Conservation (phyloP, 1,140 invertebrate genomes). For the Drosophila sechellia region DNA sequence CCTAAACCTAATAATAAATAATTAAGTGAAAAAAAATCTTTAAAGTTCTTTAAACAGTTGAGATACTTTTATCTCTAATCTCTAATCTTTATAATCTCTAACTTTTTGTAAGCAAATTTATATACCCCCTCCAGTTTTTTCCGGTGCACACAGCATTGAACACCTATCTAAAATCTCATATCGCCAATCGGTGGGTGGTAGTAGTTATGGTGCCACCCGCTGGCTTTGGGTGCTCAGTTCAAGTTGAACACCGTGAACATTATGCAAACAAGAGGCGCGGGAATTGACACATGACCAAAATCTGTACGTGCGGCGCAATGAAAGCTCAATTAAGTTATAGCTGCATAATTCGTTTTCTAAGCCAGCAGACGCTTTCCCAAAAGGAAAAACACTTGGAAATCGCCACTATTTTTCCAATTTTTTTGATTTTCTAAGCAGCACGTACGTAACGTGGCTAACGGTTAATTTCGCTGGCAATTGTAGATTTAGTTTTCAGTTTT, state of each 20-base stretch:
- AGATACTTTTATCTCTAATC: no score
- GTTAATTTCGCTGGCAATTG: conserved; percentile 48
- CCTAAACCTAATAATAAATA: no score
- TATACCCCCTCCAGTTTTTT: neutral
- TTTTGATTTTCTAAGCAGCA: conserved; percentile 50
- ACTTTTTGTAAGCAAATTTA: no score
- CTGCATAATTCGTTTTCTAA: conserved; percentile 19
- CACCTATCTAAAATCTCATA: conserved; percentile 2
- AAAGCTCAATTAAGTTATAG: conserved; percentile 38
- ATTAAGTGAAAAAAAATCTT: no score
- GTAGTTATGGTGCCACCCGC: conserved; percentile 21
- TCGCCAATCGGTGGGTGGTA: conserved; percentile 27
- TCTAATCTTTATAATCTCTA: no score
- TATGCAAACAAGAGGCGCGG: conserved; percentile 36
- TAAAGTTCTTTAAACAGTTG: no score
- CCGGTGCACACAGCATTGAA: neutral
- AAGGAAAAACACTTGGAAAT: conserved; percentile 21
- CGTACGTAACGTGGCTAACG: conserved; percentile 55
- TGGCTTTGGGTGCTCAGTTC: conserved; percentile 12
- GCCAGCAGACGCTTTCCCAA: conserved; percentile 28
- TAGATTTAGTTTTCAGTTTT: conserved; percentile 10
- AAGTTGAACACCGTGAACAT: conserved; percentile 21
- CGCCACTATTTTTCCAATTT: conserved; percentile 14
- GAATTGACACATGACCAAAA: conserved; percentile 28
- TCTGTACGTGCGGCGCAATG: conserved; percentile 24